phyloP scores from a whole-genome alignment of 2,888 invertebrate genomes.

The Thymelicus acteon region DNA sequence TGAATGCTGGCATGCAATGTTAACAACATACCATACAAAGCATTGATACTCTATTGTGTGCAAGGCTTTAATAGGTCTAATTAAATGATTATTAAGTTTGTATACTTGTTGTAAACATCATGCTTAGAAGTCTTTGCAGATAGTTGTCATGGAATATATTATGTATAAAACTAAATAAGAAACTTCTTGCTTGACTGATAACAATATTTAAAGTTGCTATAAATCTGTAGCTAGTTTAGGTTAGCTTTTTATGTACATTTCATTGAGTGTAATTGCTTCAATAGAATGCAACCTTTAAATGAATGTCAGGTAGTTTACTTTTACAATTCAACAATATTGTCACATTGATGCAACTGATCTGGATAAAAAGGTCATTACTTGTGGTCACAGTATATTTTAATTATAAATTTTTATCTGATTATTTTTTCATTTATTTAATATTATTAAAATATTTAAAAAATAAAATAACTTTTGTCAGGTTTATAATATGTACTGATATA shows the following conservation, averaged over 20 bases:
- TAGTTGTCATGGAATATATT: background rate
- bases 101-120: slow-evolving; percentile 37
- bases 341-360: no score
- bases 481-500: no score
- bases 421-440: no score
- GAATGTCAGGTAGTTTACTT: background rate
- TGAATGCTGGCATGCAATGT: slow-evolving; percentile 36
- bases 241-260: no score
- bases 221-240: no score
- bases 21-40: slow-evolving; percentile 32
- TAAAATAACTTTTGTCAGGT: no score
- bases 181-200: background rate
- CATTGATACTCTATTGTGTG: slow-evolving; percentile 43
- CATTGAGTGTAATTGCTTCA: background rate
- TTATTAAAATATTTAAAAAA: background rate
- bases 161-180: background rate
- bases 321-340: no score
- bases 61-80: slow-evolving; percentile 43
- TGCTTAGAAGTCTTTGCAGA: slow-evolving; percentile 17
- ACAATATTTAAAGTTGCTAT: background rate
- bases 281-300: background rate
- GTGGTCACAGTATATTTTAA: no score
- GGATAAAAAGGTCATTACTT: no score
- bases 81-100: slow-evolving; percentile 26
- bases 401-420: no score